Evolutionary conservation across 1,140 invertebrate species (phyloP).

Genomic region (Polyergus mexicanus): DNA sequence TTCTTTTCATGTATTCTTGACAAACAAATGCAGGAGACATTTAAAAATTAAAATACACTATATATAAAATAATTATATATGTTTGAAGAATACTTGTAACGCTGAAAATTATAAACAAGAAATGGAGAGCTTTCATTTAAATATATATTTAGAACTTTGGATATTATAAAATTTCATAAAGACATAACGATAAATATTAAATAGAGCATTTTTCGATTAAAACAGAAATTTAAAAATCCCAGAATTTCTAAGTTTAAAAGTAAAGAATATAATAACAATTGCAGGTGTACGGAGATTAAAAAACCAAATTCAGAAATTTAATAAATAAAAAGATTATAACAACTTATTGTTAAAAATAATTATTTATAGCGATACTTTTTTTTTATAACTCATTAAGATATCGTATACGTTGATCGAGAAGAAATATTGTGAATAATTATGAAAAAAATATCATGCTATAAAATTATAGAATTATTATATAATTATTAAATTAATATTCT

Average conservation of each 20-base stretch:
- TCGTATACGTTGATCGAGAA: neutral
- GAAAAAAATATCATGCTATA: neutral
- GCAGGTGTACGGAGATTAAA: neutral
- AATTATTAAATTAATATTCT: slow-evolving; percentile 1
- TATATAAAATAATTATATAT: neutral
- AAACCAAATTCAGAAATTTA: slow-evolving; percentile 10
- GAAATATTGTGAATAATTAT: neutral
- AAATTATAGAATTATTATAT: neutral
- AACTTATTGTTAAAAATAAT: slow-evolving; percentile 26
- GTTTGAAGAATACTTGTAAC: neutral
- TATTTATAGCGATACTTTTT: neutral
- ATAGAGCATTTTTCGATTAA: slow-evolving; percentile 1
- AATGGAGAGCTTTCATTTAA: neutral
- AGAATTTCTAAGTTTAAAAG: neutral
- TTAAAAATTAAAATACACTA: neutral
- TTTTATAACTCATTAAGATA: neutral
- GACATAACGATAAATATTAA: neutral
- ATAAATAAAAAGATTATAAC: neutral
- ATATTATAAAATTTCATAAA: neutral
- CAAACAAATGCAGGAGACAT: neutral
- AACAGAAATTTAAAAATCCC: neutral
- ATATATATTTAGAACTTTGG: neutral
- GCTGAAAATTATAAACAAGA: neutral
- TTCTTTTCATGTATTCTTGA: neutral
- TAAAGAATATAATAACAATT: neutral